phyloP scores from a whole-genome alignment of 1,140 invertebrate genomes.

The Lordiphosa stackelbergi region DNA sequence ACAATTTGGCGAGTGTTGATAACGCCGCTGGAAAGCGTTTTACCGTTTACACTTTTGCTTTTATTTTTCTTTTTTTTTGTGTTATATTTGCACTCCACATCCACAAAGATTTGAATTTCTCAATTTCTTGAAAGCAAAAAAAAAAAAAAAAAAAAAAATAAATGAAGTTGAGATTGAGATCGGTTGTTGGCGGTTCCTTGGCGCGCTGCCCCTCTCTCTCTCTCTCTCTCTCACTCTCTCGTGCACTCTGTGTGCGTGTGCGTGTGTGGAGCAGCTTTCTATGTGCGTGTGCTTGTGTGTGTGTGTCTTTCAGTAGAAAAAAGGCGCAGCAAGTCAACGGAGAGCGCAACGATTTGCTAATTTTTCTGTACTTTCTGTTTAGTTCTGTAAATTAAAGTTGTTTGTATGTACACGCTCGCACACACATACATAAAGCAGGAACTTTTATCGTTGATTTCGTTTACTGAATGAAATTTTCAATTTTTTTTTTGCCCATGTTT shows the following conservation, averaged over 20 bases:
- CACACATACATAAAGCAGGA: not conserved
- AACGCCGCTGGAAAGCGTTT: conserved; percentile 10
- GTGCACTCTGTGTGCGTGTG: conserved; percentile 13
- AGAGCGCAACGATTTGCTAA: conserved; percentile 25
- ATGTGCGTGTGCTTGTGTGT: conserved; percentile 8
- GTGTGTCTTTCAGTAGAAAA: conserved; percentile 52
- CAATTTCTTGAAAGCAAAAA: conserved; percentile 14
- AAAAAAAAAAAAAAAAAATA: conserved; percentile 2
- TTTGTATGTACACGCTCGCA: too few relatives aligned
- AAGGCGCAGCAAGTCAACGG: conserved; percentile 47
- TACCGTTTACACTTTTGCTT: conserved; percentile 10
- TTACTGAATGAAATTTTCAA: conserved; percentile 10
- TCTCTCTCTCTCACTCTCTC: conserved; percentile 10
- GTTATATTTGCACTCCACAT: conserved; percentile 41
- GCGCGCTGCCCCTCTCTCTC: conserved; percentile 1
- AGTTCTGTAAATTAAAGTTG: conserved; percentile 7
- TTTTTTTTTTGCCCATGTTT: conserved; percentile 4
- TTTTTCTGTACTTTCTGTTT: conserved; percentile 12
- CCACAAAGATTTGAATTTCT: conserved; percentile 13
- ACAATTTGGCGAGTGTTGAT: conserved; percentile 3
- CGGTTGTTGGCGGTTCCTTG: conserved; percentile 11
- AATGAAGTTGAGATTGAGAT: conserved; percentile 12
- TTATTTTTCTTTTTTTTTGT: conserved; percentile 7
- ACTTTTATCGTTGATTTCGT: not conserved
- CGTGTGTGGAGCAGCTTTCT: conserved; percentile 14